A percentile compares a stretch with the other conserved stretches of the same genome.
Conservation (phyloP, 2,888 invertebrate species). For the Drosophila barbarae region DNA sequence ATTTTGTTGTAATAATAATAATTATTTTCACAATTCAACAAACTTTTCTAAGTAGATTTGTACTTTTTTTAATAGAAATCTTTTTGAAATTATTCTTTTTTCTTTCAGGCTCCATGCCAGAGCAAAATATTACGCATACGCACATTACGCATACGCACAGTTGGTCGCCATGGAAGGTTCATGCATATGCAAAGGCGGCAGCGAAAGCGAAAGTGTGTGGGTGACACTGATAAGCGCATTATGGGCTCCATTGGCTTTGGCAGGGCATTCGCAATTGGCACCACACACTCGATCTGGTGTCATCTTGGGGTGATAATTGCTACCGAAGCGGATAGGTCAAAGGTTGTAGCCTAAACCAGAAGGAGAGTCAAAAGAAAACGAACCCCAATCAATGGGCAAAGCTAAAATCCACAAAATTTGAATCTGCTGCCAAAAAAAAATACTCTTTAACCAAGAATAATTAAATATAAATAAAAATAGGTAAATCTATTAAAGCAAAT, state of each 20-base stretch:
- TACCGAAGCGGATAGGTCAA: constrained; percentile 51
- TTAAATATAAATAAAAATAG: background rate
- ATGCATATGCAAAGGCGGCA: constrained; percentile 44
- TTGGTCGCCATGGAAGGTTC: constrained; percentile 22
- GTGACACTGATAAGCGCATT: constrained; percentile 69
- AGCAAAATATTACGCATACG: constrained; percentile 43
- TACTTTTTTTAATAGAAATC: background rate
- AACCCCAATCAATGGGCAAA: constrained; percentile 14
- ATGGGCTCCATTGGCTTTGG: constrained; percentile 55
- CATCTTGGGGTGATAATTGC: constrained; percentile 59
- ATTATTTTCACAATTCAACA: background rate
- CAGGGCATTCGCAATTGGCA: constrained; percentile 28
- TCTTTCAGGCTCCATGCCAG: background rate
- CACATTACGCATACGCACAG: constrained; percentile 40
- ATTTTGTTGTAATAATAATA: too few species aligned
- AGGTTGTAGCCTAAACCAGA: constrained; percentile 18
- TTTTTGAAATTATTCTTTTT: background rate
- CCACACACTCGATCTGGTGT: constrained; percentile 34
- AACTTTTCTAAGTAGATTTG: background rate
- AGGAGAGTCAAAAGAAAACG: background rate
- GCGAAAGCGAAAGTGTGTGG: constrained; percentile 26
- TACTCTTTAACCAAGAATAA: background rate
- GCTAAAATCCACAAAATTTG: too few species aligned
- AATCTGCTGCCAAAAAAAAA: background rate
- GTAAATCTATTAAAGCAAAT: background rate